Base-by-base conservation (phyloP, 1,140 invertebrate genomes). In the Psix sp. region DNA sequence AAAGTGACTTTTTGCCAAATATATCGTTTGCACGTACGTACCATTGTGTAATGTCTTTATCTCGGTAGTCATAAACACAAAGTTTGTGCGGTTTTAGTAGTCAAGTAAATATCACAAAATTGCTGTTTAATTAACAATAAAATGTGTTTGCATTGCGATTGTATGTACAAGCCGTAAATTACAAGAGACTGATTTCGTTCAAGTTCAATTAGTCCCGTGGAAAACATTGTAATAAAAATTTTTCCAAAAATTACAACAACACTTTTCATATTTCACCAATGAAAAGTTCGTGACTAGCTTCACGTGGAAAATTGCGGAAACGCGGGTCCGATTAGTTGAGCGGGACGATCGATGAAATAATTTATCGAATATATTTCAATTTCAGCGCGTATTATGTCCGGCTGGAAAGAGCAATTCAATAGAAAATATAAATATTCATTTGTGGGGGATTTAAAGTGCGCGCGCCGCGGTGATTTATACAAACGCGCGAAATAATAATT, bases 401-500 rank as follows among this genome's bases (percentile, higher is more conserved):
- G 63, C 71, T 79, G 78, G 77, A 84, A 86, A 87, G 84, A 85
- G 83, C 84, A 84, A 86, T 87, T 87, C 84, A 86, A 87, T 86
- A 83, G 83, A 86, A 86, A 86, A 84, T 86, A 87, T 87, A 86
- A 87, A 87, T 87, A 87, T 87, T 87, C 84, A 87, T 87, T 86
- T 84, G 82, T 74, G 81, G 72, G 80, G 80, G 81, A 86, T 85
- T 87, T 85, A 83, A 86, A 85, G 80, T 78, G 80, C 72, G 70
- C 73, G 77, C 67, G 71, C 76, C 40, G 14, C 43, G 18, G 40
- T 80, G 74, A 79, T 86, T 83, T 71, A 87, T 86, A 84, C 85
- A 85, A 83, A 82, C 72, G 77, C 74, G 82, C 77, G 81, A 86
- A 87, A 87, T 86, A 87, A 87, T 86, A 87, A 86, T 87, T 86